Evolutionary conservation across 2,113 vertebrate species (phyloP).

Genomic region (Xenus cinereus): DNA sequence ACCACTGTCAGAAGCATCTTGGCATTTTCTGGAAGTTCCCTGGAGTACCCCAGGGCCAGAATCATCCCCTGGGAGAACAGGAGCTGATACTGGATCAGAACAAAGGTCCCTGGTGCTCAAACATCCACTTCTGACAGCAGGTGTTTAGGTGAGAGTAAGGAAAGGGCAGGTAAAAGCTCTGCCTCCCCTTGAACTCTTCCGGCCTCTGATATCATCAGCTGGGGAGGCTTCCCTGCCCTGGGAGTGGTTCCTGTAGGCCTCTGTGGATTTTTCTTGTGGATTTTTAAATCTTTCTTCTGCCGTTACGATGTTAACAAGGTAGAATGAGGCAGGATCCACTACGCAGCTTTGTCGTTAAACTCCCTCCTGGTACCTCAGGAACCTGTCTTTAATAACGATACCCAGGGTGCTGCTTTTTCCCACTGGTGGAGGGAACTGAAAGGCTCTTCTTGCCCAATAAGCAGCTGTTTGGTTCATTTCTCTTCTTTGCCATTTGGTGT

Average conservation of each 20-base stretch:
- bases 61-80: background rate
- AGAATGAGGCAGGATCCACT: background rate
- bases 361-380: rapidly evolving
- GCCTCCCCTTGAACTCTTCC: background rate
- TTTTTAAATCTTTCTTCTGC: background rate
- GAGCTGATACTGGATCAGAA: background rate
- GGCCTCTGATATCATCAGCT: background rate
- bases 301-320: background rate
- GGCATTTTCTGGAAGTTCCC: background rate
- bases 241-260: background rate
- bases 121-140: background rate
- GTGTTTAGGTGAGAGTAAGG: background rate
- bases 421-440: rapidly evolving
- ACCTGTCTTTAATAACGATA: background rate
- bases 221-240: background rate
- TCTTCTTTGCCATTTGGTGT: background rate
- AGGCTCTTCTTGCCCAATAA: background rate
- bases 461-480: background rate
- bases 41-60: background rate
- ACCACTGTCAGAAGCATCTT: background rate
- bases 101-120: background rate
- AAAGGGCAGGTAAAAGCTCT: background rate
- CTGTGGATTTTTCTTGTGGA: background rate
- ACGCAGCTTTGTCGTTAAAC: background rate
- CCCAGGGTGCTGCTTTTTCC: background rate